Evolutionary conservation across 1,140 invertebrate genomes (phyloP).

Genomic region (Zaprionus vittiger): DNA sequence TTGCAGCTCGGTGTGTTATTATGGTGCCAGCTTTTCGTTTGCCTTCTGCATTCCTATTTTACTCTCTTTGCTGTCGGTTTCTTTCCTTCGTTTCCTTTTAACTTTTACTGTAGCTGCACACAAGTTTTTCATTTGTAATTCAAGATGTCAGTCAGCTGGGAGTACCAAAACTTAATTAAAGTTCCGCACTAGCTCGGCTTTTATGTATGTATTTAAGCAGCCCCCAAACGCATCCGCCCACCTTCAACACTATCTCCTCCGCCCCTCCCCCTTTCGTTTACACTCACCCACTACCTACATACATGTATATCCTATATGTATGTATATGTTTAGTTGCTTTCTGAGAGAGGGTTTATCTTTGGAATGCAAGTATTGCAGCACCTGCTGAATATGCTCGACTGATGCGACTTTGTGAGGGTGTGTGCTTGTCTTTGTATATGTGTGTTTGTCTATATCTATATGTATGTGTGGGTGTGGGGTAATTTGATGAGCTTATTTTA

Average conservation of each 20-base stretch:
- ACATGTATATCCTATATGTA: constrained; percentile 21
- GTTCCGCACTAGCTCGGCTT: constrained; percentile 64
- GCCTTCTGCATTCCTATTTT: constrained; percentile 45
- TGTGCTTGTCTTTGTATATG: constrained; percentile 5
- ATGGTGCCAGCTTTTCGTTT: constrained; percentile 53
- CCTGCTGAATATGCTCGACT: constrained; percentile 64
- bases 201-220: constrained; percentile 66
- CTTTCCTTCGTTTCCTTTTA: constrained; percentile 43
- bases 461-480: constrained; percentile 31
- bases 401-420: constrained; percentile 59
- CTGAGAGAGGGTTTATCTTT: constrained; percentile 52
- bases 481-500: constrained; percentile 79
- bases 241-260: neutral
- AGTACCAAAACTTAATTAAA: constrained; percentile 83
- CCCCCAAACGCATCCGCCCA: constrained; percentile 23
- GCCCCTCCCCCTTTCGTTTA: constrained; percentile 48
- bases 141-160: constrained; percentile 82
- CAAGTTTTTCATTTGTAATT: constrained; percentile 83
- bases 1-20: constrained; percentile 75
- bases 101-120: constrained; percentile 66
- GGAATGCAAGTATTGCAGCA: constrained; percentile 56
- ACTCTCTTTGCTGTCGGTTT: constrained; percentile 16
- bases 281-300: constrained; percentile 25
- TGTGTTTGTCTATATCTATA: neutral
- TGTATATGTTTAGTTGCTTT: constrained; percentile 6